Evolutionary conservation across 2,797 vertebrate genomes (phyloP).

Genomic region (Neoniphon sammara): DNA sequence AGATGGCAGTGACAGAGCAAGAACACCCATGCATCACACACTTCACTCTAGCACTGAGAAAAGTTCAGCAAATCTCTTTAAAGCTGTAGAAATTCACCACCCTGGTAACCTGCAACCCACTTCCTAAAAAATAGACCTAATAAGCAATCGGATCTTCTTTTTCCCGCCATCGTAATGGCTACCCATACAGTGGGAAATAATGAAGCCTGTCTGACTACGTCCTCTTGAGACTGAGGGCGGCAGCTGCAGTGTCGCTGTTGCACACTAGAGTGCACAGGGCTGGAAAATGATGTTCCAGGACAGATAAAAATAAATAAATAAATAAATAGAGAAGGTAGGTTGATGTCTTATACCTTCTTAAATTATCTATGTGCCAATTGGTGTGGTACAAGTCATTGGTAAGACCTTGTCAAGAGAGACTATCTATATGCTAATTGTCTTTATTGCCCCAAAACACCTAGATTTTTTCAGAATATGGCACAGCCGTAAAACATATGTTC

Average conservation of each 20-base stretch:
- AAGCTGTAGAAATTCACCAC: not conserved
- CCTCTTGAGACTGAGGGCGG: constrained; percentile 37
- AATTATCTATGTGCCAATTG: constrained; percentile 1
- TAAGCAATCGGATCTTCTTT: constrained; percentile 14
- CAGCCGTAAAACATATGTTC: constrained; percentile 2
- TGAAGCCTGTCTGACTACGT: constrained; percentile 10
- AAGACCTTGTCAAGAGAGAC: constrained; percentile 32
- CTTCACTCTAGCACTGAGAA: not conserved
- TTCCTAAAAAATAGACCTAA: constrained; percentile 30
- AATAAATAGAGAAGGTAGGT: constrained; percentile 25
- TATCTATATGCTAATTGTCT: constrained; percentile 48
- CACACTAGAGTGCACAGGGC: constrained; percentile 31
- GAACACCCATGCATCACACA: constrained; percentile 35
- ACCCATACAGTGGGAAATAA: constrained; percentile 5
- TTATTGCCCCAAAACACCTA: constrained; percentile 37
- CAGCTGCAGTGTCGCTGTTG: constrained; percentile 47
- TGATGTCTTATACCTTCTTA: constrained; percentile 22
- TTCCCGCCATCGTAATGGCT: constrained; percentile 4
- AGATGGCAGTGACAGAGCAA: constrained; percentile 79
- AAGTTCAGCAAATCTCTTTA: constrained; percentile 6
- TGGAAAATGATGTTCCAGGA: constrained; percentile 53
- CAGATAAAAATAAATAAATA: constrained; percentile 19
- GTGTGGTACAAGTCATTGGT: constrained; percentile 32
- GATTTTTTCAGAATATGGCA: constrained; percentile 27
- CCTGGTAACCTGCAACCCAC: constrained; percentile 17